These are phyloP conservation scores for Temnothorax curvispinosus DNA, from an alignment of 1,140 invertebrate species.

Conservation along the genomic window DNA sequence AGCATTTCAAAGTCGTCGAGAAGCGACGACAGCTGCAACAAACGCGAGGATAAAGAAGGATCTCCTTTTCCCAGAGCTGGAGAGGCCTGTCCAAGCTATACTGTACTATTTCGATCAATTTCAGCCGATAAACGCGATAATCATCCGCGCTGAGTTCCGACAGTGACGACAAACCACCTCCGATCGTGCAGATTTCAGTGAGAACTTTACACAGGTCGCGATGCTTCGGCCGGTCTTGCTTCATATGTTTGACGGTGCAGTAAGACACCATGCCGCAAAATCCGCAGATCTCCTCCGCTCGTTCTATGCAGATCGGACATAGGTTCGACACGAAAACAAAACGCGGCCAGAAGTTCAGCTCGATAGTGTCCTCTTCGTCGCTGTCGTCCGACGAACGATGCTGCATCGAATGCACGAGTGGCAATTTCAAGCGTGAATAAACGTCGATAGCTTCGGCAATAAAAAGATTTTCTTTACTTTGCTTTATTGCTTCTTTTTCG, in stretches of 20 bases:
- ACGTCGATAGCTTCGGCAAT: conserved; percentile 64
- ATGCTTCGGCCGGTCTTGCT: conserved; percentile 82
- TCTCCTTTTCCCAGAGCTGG: conserved; percentile 89
- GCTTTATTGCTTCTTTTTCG: background rate
- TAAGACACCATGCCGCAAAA: conserved; percentile 86
- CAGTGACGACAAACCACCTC: conserved; percentile 70
- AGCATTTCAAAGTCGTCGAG: conserved; percentile 86
- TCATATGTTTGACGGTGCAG: conserved; percentile 85
- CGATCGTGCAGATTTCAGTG: conserved; percentile 64
- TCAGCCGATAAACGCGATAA: conserved; percentile 88
- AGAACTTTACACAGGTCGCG: conserved; percentile 83
- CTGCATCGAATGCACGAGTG: conserved; percentile 31
- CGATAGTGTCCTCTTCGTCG: conserved; percentile 73
- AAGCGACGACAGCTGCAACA: conserved; percentile 86
- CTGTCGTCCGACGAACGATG: conserved; percentile 39
- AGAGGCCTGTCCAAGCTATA: conserved; percentile 86
- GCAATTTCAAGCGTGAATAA: conserved; percentile 69
- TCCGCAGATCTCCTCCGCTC: conserved; percentile 77
- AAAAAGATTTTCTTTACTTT: background rate
- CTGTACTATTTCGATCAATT: conserved; percentile 87
- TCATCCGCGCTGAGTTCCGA: conserved; percentile 86
- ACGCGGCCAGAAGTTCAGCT: conserved; percentile 79
- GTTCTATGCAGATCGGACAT: conserved; percentile 83
- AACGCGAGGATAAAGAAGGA: conserved; percentile 88
- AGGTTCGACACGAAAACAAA: conserved; percentile 78